Conservation (phyloP, 2,113 vertebrate genomes). For the Dromaius novaehollandiae region DNA sequence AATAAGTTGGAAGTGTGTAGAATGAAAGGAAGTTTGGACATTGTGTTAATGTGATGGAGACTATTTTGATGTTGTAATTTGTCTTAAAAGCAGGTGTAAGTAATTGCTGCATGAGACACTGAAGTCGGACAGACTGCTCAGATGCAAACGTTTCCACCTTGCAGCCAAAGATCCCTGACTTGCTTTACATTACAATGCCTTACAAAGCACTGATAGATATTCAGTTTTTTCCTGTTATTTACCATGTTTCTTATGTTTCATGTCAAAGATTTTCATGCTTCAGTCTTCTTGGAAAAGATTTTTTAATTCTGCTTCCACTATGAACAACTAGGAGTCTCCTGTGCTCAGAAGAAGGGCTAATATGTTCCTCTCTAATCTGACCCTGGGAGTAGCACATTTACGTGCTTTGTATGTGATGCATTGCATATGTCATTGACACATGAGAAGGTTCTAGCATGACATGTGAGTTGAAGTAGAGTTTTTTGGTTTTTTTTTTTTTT, state of each 20-base stretch:
- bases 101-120: not conserved
- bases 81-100: slow-evolving; percentile 12
- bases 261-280: not conserved
- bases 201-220: not conserved
- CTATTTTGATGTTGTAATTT: slow-evolving; percentile 29
- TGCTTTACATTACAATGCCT: not conserved
- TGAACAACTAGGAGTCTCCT: not conserved
- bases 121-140: not conserved
- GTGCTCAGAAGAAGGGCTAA: not conserved
- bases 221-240: not conserved
- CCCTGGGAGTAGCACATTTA: not conserved
- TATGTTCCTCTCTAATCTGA: not conserved
- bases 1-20: not conserved
- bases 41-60: slow-evolving; percentile 19
- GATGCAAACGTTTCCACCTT: not conserved
- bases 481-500: not conserved
- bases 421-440: not conserved
- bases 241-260: not conserved
- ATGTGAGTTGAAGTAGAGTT: rapidly evolving
- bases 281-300: not conserved
- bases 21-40: not conserved
- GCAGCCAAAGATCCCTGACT: not conserved
- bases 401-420: not conserved
- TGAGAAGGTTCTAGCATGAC: not conserved
- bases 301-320: not conserved